Base-by-base conservation (phyloP, 2,888 invertebrate genomes). In the Sturmia bella region DNA sequence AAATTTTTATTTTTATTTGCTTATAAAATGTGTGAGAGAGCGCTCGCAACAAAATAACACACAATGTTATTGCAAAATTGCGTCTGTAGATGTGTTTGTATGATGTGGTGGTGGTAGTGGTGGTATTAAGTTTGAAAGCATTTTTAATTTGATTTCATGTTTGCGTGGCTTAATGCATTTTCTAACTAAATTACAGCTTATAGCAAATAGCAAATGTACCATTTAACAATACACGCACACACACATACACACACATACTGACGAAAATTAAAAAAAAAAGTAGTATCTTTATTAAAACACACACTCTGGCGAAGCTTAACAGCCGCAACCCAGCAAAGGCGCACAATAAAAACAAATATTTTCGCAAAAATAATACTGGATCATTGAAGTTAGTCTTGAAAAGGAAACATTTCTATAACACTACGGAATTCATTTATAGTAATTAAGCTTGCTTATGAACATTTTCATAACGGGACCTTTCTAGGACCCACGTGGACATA, bases 111-210 rank as follows among this genome's bases (percentile, higher is more conserved):
- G 24, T 12, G 12, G 1, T 70, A 43, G 32, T 50, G 13, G 41
- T 56, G 37, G 56, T 50, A 74, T 59, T 78, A 43, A 75, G 64
- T 78, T 74, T 82, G 50, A 78, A 82, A 82, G 74, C 70, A 75
- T 70, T 78, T 82, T 63, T 82, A 78, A 82, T 82, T 82, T 75
- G 74, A 82, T 82, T 82, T 75, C 83, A 83, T 83, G 81, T 84
- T 83, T 78, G 80, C 83, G 79, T 74, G 83, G 83, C 80, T 83
- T 81, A 84, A 84, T 84, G 84, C 75, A 84, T 83, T 84, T 84
- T 84, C 83, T 81, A 84, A 84, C 78, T 84, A 79, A 83, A 84
- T 83, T 84, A 81, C 66, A 63, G 76, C 59, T 78, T 66, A 64
- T 52, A 77, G 74, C 17, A 81, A 64, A 80, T 57, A 50, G 27